A percentile compares a stretch with the other conserved stretches of the same genome.
Evolutionary conservation across 2,113 vertebrate species (phyloP).

Genomic region (Pollimyrus isidori): DNA sequence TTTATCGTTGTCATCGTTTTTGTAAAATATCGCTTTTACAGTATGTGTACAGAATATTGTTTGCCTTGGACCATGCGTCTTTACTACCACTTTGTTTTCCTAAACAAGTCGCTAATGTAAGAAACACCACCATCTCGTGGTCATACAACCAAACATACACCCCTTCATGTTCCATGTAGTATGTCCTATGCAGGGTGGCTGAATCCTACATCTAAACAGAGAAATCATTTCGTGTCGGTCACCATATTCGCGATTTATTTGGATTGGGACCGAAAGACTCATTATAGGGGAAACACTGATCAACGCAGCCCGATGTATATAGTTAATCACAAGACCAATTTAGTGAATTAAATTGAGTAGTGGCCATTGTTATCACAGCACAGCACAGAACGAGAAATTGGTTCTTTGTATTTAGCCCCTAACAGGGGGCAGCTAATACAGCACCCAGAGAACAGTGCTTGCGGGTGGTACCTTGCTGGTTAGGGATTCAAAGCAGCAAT

Average conservation of each 20-base stretch:
- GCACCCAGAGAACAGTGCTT: too few species aligned
- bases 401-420: too few species aligned
- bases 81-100: background rate
- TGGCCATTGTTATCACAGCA: too few species aligned
- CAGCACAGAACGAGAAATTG: too few species aligned
- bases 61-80: background rate
- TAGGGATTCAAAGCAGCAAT: too few species aligned
- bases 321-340: background rate
- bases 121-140: slow-evolving; percentile 12
- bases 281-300: background rate
- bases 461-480: too few species aligned
- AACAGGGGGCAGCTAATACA: too few species aligned
- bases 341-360: background rate
- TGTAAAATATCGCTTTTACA: background rate
- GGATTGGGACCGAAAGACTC: background rate
- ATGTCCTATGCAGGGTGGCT: background rate
- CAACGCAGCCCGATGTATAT: background rate
- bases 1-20: background rate
- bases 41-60: background rate
- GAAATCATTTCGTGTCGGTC: background rate
- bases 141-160: background rate
- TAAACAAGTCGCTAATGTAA: background rate
- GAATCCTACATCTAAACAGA: background rate
- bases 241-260: background rate
- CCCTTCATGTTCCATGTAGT: background rate